phyloP scores from a whole-genome alignment of 2,888 invertebrate genomes.

The Stramonita haemastoma region DNA sequence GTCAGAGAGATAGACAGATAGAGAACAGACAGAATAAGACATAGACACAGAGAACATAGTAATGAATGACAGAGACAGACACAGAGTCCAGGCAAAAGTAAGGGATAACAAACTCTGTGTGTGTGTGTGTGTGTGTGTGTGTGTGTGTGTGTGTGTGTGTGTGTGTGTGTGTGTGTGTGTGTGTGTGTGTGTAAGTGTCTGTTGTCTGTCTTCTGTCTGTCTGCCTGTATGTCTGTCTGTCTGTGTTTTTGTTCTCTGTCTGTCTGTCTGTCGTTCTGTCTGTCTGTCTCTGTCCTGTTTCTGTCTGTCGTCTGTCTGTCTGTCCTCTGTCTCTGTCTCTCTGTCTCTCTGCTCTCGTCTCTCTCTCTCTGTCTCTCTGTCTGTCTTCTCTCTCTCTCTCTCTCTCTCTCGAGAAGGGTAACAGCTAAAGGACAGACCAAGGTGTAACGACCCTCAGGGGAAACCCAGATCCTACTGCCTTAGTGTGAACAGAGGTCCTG shows the following conservation, averaged over 20 bases:
- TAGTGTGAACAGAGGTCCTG: background rate
- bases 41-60: background rate
- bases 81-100: background rate
- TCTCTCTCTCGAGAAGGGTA: background rate
- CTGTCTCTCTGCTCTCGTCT: background rate
- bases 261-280: background rate
- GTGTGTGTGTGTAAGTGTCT: background rate
- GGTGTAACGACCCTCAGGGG: background rate
- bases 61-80: background rate
- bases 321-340: background rate
- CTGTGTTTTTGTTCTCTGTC: background rate
- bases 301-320: background rate
- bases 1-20: background rate
- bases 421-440: background rate
- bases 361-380: background rate
- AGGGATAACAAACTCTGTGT: too few species aligned
- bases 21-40: background rate
- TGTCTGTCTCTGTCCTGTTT: background rate
- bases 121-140: background rate
- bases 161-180: background rate
- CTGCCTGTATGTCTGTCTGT: background rate
- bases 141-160: background rate
- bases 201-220: background rate
- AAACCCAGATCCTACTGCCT: background rate
- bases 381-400: background rate